phyloP scores from a whole-genome alignment of 2,113 vertebrate species.

The Lathamus discolor region DNA sequence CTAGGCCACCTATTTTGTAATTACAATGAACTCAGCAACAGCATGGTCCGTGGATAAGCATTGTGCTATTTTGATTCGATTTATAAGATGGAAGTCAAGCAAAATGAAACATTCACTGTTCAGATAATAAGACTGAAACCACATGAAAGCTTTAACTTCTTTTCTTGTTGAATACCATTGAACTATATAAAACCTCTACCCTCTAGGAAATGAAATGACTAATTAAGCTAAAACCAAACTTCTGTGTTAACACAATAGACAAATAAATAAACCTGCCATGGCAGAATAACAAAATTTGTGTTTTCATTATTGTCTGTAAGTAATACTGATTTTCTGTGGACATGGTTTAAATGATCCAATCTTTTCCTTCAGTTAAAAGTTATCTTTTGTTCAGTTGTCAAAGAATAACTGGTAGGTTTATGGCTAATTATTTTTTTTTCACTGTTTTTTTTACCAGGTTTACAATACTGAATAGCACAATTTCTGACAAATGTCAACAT shows the following conservation, averaged over 20 bases:
- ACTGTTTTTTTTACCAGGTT: background rate
- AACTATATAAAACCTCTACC: background rate
- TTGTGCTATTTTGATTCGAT: conserved; percentile 18
- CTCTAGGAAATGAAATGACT: background rate
- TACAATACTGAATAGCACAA: background rate
- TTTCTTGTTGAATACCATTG: background rate
- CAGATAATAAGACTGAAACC: background rate
- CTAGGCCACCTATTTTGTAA: conserved; percentile 48
- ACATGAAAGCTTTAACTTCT: background rate
- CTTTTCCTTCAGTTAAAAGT: background rate
- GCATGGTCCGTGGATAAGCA: background rate
- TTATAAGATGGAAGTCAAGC: background rate
- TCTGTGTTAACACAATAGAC: background rate
- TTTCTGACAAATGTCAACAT: background rate
- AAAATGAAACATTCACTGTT: background rate
- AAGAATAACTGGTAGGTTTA: background rate
- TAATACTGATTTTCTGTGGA: background rate
- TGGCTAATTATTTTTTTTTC: background rate
- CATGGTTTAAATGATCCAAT: background rate
- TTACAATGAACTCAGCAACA: background rate
- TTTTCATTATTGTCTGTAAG: background rate
- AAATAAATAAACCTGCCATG: background rate
- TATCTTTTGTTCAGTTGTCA: background rate
- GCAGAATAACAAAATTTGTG: background rate
- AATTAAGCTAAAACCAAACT: background rate